Base-by-base conservation (phyloP, 2,797 vertebrate species). In the Acanthis flammea region DNA sequence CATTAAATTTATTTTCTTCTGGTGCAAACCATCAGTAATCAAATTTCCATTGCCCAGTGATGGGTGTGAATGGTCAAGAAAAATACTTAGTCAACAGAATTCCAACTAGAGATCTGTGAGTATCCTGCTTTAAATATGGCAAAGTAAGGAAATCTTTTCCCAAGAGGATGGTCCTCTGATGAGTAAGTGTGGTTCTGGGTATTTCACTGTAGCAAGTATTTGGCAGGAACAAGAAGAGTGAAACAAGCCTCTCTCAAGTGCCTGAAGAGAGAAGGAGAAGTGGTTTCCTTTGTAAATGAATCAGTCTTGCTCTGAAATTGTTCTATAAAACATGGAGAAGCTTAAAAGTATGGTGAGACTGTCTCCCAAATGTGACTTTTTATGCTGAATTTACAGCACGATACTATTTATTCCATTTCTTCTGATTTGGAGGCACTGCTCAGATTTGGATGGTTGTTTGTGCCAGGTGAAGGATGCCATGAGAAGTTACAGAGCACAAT, bases 1-100 rank as follows among this genome's bases (percentile, higher is more conserved):
- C 31, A 60, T 53, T 84, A 50, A 0, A 35, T 93, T 92, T 74
- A 39, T 95, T 92, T 93, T 70, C 78, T 79, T 37, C 75, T 85
- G 80, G 70, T 81, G 75, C 70, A 91, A 96, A 81, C 47, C 50
- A 51, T 58, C 75, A 66, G 71, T 87, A 91, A 92, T 86, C 87
- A 90, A 63, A 80, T 95, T 88, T 41, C 73, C n/a, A 79, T 84
- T 76, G 48, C 19, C 66, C 71, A 23, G 78, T 27, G 55, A 72
- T 85, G 60, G 74, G 62, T 76, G 66, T 71, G 90, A 84, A 75
- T 21, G 17, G 45, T 33, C 21, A 47, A 82, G 68, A 86, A 66
- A 94, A 84, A 48, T 45, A 75, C 88, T 54, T 76, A 88, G 74
- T 79, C 71, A 39, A 58, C 88, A 77, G 82, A 89, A 66, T 68